phyloP scores from a whole-genome alignment of 2,797 vertebrate genomes.

The Hydrolagus colliei region DNA sequence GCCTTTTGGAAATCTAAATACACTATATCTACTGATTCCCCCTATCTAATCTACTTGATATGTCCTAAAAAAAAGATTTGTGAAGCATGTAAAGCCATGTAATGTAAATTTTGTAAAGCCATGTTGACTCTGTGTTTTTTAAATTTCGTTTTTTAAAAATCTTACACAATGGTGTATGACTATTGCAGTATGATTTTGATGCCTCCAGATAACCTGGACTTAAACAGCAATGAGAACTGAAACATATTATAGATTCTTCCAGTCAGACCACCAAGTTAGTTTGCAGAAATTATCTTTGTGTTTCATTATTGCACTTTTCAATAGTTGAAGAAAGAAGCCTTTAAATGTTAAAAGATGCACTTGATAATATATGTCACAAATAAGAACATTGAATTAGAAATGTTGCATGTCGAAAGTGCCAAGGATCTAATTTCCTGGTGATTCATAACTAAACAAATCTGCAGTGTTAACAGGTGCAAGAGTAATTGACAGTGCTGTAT shows the following conservation, averaged over 20 bases:
- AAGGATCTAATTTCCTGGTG: not conserved
- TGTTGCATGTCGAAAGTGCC: not conserved
- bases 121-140: not conserved
- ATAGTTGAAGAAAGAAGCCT: not conserved
- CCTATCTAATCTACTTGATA: too few relatives aligned
- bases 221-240: not conserved
- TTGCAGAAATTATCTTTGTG: not conserved
- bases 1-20: too few relatives aligned
- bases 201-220: not conserved
- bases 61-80: not conserved
- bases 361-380: not conserved
- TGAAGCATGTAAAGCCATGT: not conserved
- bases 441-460: constrained; percentile 17
- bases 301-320: not conserved
- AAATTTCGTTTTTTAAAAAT: not conserved
- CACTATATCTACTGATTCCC: too few relatives aligned
- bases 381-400: constrained; percentile 10
- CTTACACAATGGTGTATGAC: not conserved
- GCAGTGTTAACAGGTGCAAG: constrained; percentile 17
- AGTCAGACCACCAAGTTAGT: not conserved
- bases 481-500: too few relatives aligned
- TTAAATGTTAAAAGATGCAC: not conserved
- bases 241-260: not conserved
- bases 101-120: not conserved
- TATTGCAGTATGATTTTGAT: not conserved